phyloP scores from a whole-genome alignment of 2,113 vertebrate species.

The Etheostoma spectabile region DNA sequence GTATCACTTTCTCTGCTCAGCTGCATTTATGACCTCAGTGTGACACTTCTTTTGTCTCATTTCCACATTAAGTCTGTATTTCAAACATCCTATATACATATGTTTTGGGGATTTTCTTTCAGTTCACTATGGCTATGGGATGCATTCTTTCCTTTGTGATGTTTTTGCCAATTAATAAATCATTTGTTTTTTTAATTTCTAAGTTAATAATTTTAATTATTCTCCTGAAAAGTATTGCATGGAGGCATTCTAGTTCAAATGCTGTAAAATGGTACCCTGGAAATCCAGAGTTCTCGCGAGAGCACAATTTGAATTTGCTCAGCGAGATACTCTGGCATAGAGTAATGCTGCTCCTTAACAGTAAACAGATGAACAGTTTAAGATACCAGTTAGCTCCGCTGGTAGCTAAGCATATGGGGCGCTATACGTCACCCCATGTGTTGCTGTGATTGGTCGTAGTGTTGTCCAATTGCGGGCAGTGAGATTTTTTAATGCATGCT shows the following conservation, averaged over 20 bases:
- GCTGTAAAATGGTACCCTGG: background rate
- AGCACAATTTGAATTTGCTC: too few species aligned
- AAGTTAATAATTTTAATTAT: background rate
- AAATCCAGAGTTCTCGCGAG: too few species aligned
- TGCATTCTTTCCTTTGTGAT: background rate
- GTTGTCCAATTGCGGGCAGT: too few species aligned
- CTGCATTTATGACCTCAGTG: slow-evolving; percentile 21
- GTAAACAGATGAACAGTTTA: too few species aligned
- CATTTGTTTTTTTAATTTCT: background rate
- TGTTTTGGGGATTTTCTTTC: background rate
- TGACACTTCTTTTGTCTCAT: background rate
- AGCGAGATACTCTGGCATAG: too few species aligned
- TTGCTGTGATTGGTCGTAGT: too few species aligned
- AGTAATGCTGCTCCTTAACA: too few species aligned
- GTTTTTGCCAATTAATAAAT: background rate
- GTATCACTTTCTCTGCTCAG: slow-evolving; percentile 21
- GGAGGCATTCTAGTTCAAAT: background rate
- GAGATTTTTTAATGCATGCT: too few species aligned
- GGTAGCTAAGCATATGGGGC: too few species aligned
- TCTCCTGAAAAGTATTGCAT: background rate
- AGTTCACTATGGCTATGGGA: background rate
- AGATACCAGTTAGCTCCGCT: too few species aligned
- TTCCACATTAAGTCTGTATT: slow-evolving; percentile 9
- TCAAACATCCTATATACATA: background rate
- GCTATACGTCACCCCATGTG: too few species aligned